A percentile compares a stretch with the other conserved stretches of the same genome.
Conservation (phyloP, 2,797 vertebrate genomes). For the Spea hammondii region DNA sequence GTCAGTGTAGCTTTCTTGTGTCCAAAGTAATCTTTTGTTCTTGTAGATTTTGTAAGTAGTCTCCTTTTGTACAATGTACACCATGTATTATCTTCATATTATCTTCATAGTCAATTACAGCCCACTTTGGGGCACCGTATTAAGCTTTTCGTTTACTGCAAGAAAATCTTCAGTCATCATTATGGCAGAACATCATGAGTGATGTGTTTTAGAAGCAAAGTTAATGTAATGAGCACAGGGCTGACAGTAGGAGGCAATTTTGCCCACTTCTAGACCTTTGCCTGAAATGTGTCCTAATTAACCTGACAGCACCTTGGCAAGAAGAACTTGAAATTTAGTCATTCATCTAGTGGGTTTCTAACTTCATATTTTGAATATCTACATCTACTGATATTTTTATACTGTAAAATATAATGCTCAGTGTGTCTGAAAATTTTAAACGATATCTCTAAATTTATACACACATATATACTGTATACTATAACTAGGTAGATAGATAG, state of each 20-base stretch:
- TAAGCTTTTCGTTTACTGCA: slow-evolving; percentile 33
- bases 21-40: neutral
- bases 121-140: slow-evolving; percentile 24
- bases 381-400: neutral
- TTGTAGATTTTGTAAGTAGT: neutral
- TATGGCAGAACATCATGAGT: slow-evolving; percentile 43
- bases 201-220: slow-evolving; percentile 37
- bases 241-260: slow-evolving; percentile 44
- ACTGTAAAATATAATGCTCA: neutral
- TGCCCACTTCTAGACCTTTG: slow-evolving; percentile 48
- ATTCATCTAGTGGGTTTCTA: slow-evolving; percentile 32
- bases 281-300: slow-evolving; percentile 52
- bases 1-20: neutral
- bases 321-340: slow-evolving; percentile 36
- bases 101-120: slow-evolving; percentile 9
- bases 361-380: slow-evolving; percentile 24
- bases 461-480: no score
- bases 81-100: neutral
- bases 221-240: slow-evolving; percentile 44
- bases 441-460: neutral
- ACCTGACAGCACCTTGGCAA: slow-evolving; percentile 50
- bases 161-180: slow-evolving; percentile 42
- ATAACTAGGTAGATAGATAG: no score
- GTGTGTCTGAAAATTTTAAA: neutral
- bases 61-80: neutral